Percentiles rank a stretch among this genome's conserved stretches.
Evolutionary conservation across 2,797 vertebrate genomes (phyloP).

Genomic region (Schizothorax lantsangensis): DNA sequence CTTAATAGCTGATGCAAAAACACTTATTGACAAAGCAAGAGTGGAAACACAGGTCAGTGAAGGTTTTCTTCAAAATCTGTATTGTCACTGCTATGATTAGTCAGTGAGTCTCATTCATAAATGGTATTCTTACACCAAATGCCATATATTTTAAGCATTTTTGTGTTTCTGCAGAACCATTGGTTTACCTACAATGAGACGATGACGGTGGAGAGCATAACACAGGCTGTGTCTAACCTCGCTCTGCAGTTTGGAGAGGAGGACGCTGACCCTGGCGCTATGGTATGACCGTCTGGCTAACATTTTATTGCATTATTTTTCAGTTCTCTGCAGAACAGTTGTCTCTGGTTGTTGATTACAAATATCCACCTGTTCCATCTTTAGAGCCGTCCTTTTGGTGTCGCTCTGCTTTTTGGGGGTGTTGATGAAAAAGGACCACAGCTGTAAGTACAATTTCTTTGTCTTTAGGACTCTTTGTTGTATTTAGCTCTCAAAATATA

Average conservation of each 20-base stretch:
- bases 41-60: constrained; percentile 95
- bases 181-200: constrained; percentile 99
- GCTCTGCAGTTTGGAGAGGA: constrained; percentile 98
- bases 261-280: constrained; percentile 96
- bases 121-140: background rate
- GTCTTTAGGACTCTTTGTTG: background rate
- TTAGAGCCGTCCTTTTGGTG: constrained; percentile 96
- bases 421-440: constrained; percentile 98
- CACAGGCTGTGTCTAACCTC: constrained; percentile 97
- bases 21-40: constrained; percentile 97
- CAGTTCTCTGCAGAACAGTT: background rate
- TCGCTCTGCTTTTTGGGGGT: constrained; percentile 95
- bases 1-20: constrained; percentile 98
- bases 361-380: background rate
- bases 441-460: constrained; percentile 81
- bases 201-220: constrained; percentile 98
- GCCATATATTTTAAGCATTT: background rate
- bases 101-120: background rate
- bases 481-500: background rate
- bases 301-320: background rate
- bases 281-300: constrained; percentile 75
- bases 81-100: background rate
- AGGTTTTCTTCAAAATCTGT: background rate
- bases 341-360: background rate
- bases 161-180: constrained; percentile 84